phyloP scores from a whole-genome alignment of 2,797 vertebrate genomes.

The Chelidonichthys spinosus region DNA sequence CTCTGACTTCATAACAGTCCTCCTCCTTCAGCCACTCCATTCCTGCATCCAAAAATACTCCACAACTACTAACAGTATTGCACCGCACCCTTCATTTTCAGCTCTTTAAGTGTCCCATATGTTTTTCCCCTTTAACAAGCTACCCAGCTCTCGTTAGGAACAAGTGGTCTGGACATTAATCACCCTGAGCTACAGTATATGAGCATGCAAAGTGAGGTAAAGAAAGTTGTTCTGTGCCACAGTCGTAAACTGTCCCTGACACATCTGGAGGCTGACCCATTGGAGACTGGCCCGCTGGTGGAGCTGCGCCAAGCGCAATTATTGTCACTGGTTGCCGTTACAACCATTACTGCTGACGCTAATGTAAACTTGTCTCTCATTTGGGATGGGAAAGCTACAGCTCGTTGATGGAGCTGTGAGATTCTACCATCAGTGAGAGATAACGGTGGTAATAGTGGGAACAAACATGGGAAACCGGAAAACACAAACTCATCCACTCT shows the following conservation, averaged over 20 bases:
- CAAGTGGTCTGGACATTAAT: slow-evolving; percentile 72
- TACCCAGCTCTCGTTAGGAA: slow-evolving; percentile 70
- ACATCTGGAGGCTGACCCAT: slow-evolving; percentile 73
- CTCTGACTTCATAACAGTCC: slow-evolving; percentile 20
- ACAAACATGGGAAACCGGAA: slow-evolving; percentile 44
- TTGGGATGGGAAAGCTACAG: slow-evolving; percentile 42
- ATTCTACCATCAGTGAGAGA: slow-evolving; percentile 2
- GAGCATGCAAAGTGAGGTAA: slow-evolving; percentile 50
- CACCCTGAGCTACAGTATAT: slow-evolving; percentile 49
- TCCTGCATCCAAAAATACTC: slow-evolving; percentile 37
- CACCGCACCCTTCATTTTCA: slow-evolving; percentile 57
- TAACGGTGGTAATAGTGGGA: not conserved
- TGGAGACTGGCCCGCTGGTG: slow-evolving; percentile 60
- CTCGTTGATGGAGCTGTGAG: slow-evolving; percentile 18
- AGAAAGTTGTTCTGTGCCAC: slow-evolving; percentile 49
- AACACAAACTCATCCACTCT: slow-evolving; percentile 20
- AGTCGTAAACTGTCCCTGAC: slow-evolving; percentile 63
- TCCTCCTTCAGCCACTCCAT: slow-evolving; percentile 42
- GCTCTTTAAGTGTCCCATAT: slow-evolving; percentile 68
- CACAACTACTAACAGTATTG: slow-evolving; percentile 41
- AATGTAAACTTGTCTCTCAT: slow-evolving; percentile 60
- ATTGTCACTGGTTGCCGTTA: slow-evolving; percentile 63
- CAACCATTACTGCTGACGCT: slow-evolving; percentile 51
- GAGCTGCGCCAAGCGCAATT: slow-evolving; percentile 51
- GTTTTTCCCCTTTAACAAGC: slow-evolving; percentile 69